These are phyloP conservation scores for Vanacampus margaritifer DNA, from an alignment of 2,113 vertebrate species.

Conservation along the genomic window DNA sequence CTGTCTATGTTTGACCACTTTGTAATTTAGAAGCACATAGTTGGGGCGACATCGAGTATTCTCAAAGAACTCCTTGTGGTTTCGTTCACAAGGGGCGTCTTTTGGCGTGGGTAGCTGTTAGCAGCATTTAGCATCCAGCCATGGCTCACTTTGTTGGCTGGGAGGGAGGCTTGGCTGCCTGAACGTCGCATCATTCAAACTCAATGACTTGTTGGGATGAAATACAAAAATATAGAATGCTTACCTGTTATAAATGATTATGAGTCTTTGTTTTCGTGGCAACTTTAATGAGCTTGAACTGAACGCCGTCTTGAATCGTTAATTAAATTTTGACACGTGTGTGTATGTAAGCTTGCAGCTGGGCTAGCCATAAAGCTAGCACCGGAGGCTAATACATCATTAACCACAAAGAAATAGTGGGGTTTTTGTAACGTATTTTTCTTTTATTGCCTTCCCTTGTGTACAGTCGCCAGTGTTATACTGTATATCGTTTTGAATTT, in stretches of 20 bases:
- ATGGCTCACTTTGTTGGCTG: conserved; percentile 60
- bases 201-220: not conserved
- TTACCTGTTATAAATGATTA: not conserved
- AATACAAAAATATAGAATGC: not conserved
- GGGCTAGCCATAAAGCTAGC: not conserved
- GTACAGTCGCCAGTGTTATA: not conserved
- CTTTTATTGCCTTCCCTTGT: too few relatives aligned
- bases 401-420: not conserved
- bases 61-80: not conserved
- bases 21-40: accelerated
- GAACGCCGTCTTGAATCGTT: not conserved
- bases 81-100: not conserved
- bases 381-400: not conserved
- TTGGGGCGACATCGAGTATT: not conserved
- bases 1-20: accelerated
- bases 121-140: conserved; percentile 55
- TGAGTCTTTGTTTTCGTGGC: not conserved
- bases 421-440: not conserved
- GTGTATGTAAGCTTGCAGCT: not conserved
- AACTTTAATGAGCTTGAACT: not conserved
- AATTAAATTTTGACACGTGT: conserved; percentile 12
- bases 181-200: conserved; percentile 47
- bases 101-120: conserved; percentile 47
- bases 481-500: not conserved
- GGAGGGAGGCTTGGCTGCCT: conserved; percentile 50